Conservation (phyloP, 2,113 vertebrate genomes). For the Pelobates fuscus region DNA sequence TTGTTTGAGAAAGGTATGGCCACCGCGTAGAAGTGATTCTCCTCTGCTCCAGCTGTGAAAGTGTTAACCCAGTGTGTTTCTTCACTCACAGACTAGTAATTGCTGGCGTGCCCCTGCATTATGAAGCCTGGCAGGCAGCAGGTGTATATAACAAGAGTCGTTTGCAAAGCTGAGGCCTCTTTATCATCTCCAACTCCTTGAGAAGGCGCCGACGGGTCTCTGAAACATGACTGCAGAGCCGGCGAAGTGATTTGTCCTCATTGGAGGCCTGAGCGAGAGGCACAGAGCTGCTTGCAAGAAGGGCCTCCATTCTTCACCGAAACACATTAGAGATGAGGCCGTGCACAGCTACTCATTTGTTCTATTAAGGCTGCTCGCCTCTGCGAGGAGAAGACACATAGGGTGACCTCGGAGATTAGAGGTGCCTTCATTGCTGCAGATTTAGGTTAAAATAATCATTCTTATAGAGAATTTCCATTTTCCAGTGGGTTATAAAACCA, state of each 20-base stretch:
- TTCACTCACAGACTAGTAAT: background rate
- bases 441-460: constrained; percentile 21
- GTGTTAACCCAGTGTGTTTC: constrained; percentile 12
- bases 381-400: constrained; percentile 20
- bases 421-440: constrained; percentile 9
- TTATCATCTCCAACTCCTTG: constrained; percentile 45
- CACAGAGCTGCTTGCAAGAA: constrained; percentile 28
- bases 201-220: constrained; percentile 27
- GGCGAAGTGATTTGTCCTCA: constrained; percentile 50
- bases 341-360: constrained; percentile 42
- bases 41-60: background rate
- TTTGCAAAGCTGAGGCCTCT: constrained; percentile 41
- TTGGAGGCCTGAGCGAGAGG: constrained; percentile 46
- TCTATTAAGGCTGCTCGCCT: constrained; percentile 36
- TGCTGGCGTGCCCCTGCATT: constrained; percentile 36
- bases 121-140: constrained; percentile 39
- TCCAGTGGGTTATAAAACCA: constrained; percentile 5
- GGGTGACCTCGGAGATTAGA: constrained; percentile 39
- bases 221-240: constrained; percentile 42
- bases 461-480: constrained; percentile 23
- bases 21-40: background rate
- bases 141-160: constrained; percentile 41
- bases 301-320: constrained; percentile 41
- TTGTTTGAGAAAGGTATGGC: background rate
- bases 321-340: constrained; percentile 36